Base-by-base conservation (phyloP, 2,113 vertebrate genomes). In the Brevimyrus niger region DNA sequence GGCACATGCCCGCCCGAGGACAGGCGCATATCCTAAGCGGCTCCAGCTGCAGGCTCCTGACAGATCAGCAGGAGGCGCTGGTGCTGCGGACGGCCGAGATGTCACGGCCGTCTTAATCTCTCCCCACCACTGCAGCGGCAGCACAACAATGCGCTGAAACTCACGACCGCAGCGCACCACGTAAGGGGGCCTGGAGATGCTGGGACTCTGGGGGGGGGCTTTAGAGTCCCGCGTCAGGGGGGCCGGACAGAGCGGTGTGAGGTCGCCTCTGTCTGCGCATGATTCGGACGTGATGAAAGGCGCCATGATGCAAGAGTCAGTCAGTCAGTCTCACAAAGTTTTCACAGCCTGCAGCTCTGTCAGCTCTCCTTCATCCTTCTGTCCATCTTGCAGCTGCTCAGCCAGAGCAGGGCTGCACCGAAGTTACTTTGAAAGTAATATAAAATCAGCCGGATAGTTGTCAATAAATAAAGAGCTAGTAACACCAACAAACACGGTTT, bases 41-140 rank as follows among this genome's bases (percentile, higher is more conserved):
- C 82, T 21, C 8, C 38, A 23, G 44, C 82, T 6, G 50, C 48
- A 35, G 85, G 85, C 27, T 27, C 48, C 48, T 35, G 85, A 87
- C 48, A 38, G 6, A 13, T 8, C 50, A 50, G 50, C 47, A 87
- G 85, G 48, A 53, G 47, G 50, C 50, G 31, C n/a, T 48, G 21
- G 21, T 50, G 83, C n/a, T 27, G 83, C 13, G 23, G 50, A 31
- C 27, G 50, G 50, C 85, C 27, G 4, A 53, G 27, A 51, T 53
- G 48, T 53, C 47, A 87, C 46, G 31, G 85, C 27, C 47, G n/a
- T 53, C 85, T 53, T 87, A 87, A 87, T 87, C 85, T 53, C n/a
- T 86, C 31, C 50, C 50, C 19, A 15, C 85, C 50, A 38, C 50
- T 27, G 85, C 15, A 23, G 73, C 1, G 31, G 73, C 35, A 17